These are phyloP conservation scores for Eupithecia subumbrata DNA, from an alignment of 2,888 invertebrate species.

Conservation along the genomic window DNA sequence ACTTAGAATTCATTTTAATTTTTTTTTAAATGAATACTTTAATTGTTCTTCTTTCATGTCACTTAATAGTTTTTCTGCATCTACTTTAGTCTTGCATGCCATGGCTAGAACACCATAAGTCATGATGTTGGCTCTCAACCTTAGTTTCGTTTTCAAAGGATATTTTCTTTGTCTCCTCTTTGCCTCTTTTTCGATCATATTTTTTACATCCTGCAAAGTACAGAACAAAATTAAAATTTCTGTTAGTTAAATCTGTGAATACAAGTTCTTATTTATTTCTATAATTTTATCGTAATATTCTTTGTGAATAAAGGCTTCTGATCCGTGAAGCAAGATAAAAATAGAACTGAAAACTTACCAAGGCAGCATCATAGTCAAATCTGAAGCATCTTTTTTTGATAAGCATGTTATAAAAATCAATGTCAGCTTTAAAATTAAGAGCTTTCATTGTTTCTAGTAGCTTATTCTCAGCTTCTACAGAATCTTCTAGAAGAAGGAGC, in stretches of 20 bases:
- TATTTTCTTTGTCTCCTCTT: conserved; percentile 62
- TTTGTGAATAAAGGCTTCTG: too few species aligned
- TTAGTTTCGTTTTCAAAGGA: conserved; percentile 70
- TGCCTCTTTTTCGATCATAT: conserved; percentile 81
- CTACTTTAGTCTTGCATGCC: conserved; percentile 87
- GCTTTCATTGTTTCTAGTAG: conserved; percentile 86
- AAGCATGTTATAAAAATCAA: conserved; percentile 93
- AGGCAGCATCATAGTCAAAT: conserved; percentile 87
- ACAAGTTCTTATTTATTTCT: too few species aligned
- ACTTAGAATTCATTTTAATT: not conserved
- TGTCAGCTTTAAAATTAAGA: conserved; percentile 86
- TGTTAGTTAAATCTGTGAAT: not conserved
- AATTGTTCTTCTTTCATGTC: conserved; percentile 88
- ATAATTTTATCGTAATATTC: too few species aligned
- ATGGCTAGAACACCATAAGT: conserved; percentile 95
- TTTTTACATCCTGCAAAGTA: conserved; percentile 79
- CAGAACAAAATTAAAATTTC: not conserved
- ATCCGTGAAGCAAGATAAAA: not conserved
- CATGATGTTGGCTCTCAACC: conserved; percentile 87
- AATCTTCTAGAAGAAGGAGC: conserved; percentile 88
- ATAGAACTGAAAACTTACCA: conserved; percentile 78
- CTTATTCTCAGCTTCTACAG: conserved; percentile 86
- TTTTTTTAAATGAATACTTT: conserved; percentile 71
- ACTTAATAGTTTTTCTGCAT: conserved; percentile 86
- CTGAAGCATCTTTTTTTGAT: conserved; percentile 91